These are phyloP conservation scores for Perccottus glenii DNA, from an alignment of 2,113 vertebrate genomes.

Conservation along the genomic window DNA sequence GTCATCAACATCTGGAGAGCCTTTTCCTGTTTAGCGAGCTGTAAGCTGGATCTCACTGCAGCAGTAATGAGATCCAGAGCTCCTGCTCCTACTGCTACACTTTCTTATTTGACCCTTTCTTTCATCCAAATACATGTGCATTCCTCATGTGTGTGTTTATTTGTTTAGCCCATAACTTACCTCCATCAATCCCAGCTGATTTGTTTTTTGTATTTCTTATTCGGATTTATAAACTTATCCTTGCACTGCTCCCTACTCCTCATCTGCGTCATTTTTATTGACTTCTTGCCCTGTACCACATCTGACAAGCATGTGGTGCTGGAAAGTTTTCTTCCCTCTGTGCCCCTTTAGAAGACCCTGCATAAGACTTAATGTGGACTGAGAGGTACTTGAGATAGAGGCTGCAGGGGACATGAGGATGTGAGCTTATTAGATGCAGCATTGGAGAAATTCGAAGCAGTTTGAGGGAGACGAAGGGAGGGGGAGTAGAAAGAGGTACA, in stretches of 20 bases:
- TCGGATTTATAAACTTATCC: conserved; percentile 20
- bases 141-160: conserved; percentile 9
- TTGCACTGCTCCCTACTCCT: conserved; percentile 32
- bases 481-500: conserved; percentile 52
- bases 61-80: conserved; percentile 76
- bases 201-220: conserved; percentile 1
- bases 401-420: conserved; percentile 30
- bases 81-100: conserved; percentile 43
- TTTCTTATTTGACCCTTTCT: conserved; percentile 12
- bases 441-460: conserved; percentile 41
- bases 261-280: conserved; percentile 33
- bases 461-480: conserved; percentile 20
- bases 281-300: conserved; percentile 61
- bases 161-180: background rate
- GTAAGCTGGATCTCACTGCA: conserved; percentile 45
- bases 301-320: conserved; percentile 79
- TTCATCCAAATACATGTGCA: conserved; percentile 10
- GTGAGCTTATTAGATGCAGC: conserved; percentile 28
- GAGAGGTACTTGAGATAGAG: conserved; percentile 61
- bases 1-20: conserved; percentile 57
- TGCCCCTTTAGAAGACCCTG: conserved; percentile 69
- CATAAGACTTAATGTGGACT: conserved; percentile 48
- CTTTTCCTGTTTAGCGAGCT: conserved; percentile 53
- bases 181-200: background rate
- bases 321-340: conserved; percentile 72